Evolutionary conservation across 1,140 invertebrate genomes (phyloP).

Genomic region (Atta cephalotes): DNA sequence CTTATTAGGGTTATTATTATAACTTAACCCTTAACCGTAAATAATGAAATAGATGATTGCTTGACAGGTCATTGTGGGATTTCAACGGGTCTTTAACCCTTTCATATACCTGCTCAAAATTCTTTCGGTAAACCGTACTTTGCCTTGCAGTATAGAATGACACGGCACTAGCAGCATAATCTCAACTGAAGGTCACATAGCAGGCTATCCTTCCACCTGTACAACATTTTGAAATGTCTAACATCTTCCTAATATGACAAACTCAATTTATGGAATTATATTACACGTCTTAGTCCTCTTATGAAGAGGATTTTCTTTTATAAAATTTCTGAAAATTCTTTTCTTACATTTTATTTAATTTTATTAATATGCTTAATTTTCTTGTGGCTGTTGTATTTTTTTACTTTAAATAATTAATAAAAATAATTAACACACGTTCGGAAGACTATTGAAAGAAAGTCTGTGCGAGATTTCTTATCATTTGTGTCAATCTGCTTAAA

Average conservation of each 20-base stretch:
- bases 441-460: background rate
- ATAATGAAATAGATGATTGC: background rate
- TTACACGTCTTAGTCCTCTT: background rate
- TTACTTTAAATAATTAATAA: background rate
- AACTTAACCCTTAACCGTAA: background rate
- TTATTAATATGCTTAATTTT: background rate
- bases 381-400: background rate
- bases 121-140: background rate
- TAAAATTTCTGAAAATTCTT: background rate
- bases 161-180: background rate
- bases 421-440: background rate
- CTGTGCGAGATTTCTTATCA: background rate
- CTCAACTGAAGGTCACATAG: background rate
- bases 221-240: background rate
- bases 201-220: background rate
- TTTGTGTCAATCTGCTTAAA: background rate
- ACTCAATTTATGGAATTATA: background rate
- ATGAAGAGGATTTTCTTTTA: background rate
- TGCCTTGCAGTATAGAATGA: background rate
- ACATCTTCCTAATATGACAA: background rate
- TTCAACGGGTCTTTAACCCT: slow-evolving; percentile 11
- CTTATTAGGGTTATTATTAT: too few relatives aligned
- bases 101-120: background rate
- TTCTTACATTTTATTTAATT: background rate
- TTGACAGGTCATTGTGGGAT: background rate